Evolutionary conservation across 2,797 vertebrate genomes (phyloP), one percentile per base, ranked within the genome.

Genomic region (Loriculus beryllinus): DNA sequence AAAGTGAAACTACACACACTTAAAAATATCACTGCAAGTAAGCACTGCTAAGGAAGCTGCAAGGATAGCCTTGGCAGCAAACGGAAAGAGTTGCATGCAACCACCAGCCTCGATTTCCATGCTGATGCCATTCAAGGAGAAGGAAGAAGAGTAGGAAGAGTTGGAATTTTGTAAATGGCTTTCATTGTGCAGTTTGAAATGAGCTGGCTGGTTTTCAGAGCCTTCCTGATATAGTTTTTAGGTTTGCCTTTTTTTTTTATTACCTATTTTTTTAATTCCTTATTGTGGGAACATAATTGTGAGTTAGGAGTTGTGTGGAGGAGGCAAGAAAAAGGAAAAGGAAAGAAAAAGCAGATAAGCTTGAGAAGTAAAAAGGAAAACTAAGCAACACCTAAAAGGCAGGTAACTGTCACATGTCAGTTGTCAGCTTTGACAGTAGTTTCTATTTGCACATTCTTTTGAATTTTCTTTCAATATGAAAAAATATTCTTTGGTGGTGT

Each of bases 91-190:
- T 47, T 33, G 18, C 14, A 21, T 39, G 56, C 25, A 45, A 33
- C 39, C 33, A 26, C 25, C 22, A 65, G 28, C 22, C 6, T 64
- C 45, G 29, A 15, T 54, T 86, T 92, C 37, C 42, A 40, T 13
- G 9, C 18, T 31, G 42, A 22, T 0, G 1, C 22, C 22, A 4
- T 47, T 20, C 0, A 0, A 40, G 37, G 29, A 71, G 49, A 9
- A 78, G 5, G 40, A 86, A 25, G 68, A 51, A 89, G 23, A 79
- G 10, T 3, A 67, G 45, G 47, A 89, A 49, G 25, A 19, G 18
- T 8, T 45, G 48, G 3, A 31, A 25, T 26, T 82, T 43, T 62
- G 22, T 22, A 63, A 28, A 54, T 65, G n/a, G 25, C 65, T 89
- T 69, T 82, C 47, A 29, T 10, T 68, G 26, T 57, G 40, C 13